Percentiles rank a stretch among this genome's conserved stretches.
Evolutionary conservation across 2,113 vertebrate species (phyloP).

Genomic region (Misgurnus mizolepis): DNA sequence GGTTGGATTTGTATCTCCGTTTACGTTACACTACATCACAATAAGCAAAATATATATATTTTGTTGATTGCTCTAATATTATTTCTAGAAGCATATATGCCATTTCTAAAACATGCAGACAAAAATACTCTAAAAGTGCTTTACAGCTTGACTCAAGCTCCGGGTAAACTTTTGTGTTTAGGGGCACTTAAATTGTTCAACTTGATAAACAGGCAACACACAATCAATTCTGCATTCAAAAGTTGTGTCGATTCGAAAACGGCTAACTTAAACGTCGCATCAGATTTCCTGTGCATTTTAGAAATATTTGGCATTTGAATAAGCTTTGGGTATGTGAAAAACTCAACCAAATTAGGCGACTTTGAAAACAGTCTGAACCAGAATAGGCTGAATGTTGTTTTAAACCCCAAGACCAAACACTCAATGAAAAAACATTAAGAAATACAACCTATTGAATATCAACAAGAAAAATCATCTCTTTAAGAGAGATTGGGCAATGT

Average conservation of each 20-base stretch:
- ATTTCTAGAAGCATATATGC: slow-evolving; percentile 47
- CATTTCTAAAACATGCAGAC: slow-evolving; percentile 55
- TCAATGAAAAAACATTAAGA: slow-evolving; percentile 67
- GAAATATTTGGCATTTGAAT: slow-evolving; percentile 57
- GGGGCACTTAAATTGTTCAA: slow-evolving; percentile 58
- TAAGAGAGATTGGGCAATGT: slow-evolving; percentile 66
- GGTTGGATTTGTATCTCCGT: slow-evolving; percentile 19
- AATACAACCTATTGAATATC: slow-evolving; percentile 78
- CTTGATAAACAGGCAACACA: slow-evolving; percentile 29
- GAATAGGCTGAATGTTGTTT: slow-evolving; percentile 55
- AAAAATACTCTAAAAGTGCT: slow-evolving; percentile 60
- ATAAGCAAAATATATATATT: slow-evolving; percentile 43
- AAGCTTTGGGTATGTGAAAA: slow-evolving; percentile 51
- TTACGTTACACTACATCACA: slow-evolving; percentile 42
- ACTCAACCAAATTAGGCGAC: slow-evolving; percentile 47
- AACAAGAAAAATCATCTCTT: slow-evolving; percentile 74
- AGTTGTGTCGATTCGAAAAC: slow-evolving; percentile 34
- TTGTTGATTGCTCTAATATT: slow-evolving; percentile 45
- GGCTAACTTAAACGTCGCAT: slow-evolving; percentile 43
- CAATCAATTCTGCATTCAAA: slow-evolving; percentile 26
- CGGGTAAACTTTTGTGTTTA: slow-evolving; percentile 53
- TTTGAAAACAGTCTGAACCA: slow-evolving; percentile 50
- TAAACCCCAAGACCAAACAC: slow-evolving; percentile 59
- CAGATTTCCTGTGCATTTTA: slow-evolving; percentile 44
- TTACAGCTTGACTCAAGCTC: slow-evolving; percentile 57